Conservation (phyloP, 2,888 invertebrate species). For the Chrysolina americana region DNA sequence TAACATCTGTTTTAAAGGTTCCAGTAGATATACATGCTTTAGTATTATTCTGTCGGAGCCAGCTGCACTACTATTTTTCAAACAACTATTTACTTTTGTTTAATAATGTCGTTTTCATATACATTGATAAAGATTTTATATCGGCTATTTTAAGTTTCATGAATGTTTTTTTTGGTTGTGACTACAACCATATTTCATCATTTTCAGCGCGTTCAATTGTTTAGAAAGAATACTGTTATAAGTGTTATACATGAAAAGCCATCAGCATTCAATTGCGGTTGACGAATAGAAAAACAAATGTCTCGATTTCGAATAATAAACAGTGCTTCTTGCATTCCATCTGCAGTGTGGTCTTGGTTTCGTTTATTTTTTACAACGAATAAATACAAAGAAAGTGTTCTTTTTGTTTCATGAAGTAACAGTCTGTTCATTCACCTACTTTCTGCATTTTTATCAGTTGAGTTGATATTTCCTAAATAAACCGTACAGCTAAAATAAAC, state of each 20-base stretch:
- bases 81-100: no score
- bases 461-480: conserved; percentile 2
- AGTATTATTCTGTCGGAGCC: no score
- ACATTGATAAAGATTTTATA: no score
- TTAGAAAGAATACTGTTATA: conserved; percentile 3
- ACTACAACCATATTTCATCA: neutral
- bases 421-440: conserved; percentile 1
- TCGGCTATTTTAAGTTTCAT: no score
- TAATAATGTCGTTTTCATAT: no score
- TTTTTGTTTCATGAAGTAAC: neutral
- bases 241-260: conserved; percentile 9
- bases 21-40: no score
- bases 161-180: no score
- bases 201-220: neutral
- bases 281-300: conserved; percentile 21
- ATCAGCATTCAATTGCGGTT: neutral
- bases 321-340: neutral
- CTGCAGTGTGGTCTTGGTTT: neutral
- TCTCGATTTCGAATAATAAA: conserved; percentile 1
- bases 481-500: neutral
- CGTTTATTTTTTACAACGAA: neutral
- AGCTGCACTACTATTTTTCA: no score
- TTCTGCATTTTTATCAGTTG: neutral
- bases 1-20: no score
- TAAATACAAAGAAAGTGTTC: conserved; percentile 4